Evolutionary conservation across 92 coral and sea anemone species (phyloP).

Genomic region (Desmophyllum pertusum): DNA sequence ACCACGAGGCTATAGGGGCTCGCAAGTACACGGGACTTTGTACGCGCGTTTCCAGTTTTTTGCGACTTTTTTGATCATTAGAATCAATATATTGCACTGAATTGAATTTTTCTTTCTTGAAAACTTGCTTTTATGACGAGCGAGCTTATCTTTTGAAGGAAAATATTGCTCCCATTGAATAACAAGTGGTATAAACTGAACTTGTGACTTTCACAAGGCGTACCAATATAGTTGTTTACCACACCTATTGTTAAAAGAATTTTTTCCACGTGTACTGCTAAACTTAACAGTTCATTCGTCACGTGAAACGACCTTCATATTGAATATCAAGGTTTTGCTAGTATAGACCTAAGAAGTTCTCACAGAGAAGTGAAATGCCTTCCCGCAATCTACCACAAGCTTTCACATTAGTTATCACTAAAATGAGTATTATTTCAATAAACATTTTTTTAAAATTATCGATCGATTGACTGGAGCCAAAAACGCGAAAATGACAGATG

Average conservation of each 20-base stretch:
- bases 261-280: neutral
- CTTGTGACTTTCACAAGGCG: slow-evolving; percentile 17
- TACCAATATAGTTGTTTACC: too few relatives aligned
- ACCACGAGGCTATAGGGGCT: neutral
- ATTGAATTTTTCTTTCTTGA: neutral
- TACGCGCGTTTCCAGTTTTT: too few relatives aligned
- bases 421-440: too few relatives aligned
- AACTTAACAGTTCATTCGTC: neutral
- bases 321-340: neutral
- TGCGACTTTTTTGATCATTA: neutral
- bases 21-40: neutral
- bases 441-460: too few relatives aligned
- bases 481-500: too few relatives aligned
- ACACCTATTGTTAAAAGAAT: neutral
- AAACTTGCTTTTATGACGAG: neutral
- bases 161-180: neutral
- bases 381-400: too few relatives aligned
- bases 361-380: too few relatives aligned
- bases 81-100: neutral
- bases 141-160: neutral
- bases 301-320: neutral
- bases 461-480: too few relatives aligned
- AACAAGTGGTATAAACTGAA: neutral
- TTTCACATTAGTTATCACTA: too few relatives aligned
- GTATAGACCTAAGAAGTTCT: too few relatives aligned